These are phyloP conservation scores for Aldabrachelys gigantea DNA, from an alignment of 2,113 vertebrate species.

Conservation along the genomic window DNA sequence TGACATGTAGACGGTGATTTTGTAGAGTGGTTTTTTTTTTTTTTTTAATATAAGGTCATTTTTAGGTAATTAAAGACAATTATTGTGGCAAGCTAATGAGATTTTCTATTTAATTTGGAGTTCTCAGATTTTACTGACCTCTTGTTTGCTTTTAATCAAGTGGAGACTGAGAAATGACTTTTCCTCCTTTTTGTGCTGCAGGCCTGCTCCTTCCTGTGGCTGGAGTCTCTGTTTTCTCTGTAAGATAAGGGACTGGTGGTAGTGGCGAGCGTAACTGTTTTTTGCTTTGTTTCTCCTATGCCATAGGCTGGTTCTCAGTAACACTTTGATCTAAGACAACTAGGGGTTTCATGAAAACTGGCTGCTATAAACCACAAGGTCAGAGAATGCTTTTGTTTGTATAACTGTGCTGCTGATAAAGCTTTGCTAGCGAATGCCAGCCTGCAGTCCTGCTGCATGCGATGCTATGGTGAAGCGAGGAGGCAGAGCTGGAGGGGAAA, in stretches of 20 bases:
- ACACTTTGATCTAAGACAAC: not conserved
- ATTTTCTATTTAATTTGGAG: accelerated
- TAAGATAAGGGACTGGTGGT: not conserved
- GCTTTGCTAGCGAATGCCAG: not conserved
- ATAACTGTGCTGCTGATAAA: not conserved
- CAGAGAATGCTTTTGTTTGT: not conserved
- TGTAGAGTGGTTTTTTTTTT: not conserved
- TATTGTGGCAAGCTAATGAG: accelerated
- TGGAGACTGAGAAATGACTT: not conserved
- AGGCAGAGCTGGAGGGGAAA: not conserved
- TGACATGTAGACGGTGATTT: not conserved
- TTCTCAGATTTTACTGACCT: not conserved
- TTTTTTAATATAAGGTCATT: accelerated
- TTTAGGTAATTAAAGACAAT: not conserved
- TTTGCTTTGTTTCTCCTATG: not conserved
- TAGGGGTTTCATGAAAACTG: not conserved
- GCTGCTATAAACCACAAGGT: not conserved
- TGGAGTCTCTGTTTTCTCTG: not conserved
- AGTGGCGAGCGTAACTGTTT: accelerated
- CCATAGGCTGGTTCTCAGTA: not conserved
- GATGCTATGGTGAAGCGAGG: not conserved
- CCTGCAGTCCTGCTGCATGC: not conserved
- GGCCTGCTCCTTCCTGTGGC: not conserved
- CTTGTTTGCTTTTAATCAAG: not conserved
- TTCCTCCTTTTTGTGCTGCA: not conserved